These are phyloP conservation scores for Xestoiulus laeticollis DNA, from an alignment of 2,888 invertebrate genomes.

Conservation along the genomic window DNA sequence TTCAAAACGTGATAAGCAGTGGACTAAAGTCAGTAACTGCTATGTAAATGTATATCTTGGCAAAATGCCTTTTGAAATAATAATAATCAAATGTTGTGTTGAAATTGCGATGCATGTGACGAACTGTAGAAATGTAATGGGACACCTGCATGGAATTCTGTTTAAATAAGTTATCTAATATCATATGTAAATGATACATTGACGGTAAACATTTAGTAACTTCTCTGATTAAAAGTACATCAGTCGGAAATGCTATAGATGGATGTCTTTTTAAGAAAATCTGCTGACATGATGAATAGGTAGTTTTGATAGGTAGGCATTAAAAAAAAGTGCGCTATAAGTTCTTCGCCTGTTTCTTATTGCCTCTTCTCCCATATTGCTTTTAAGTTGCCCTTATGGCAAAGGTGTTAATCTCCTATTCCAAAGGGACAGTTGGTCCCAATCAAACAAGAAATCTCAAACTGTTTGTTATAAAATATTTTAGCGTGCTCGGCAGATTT, in stretches of 20 bases:
- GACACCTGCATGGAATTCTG: too few species aligned
- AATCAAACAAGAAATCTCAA: conserved; percentile 14
- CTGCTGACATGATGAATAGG: not conserved
- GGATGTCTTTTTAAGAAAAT: not conserved
- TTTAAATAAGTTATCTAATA: too few species aligned
- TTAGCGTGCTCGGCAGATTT: conserved; percentile 8
- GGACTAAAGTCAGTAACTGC: too few species aligned
- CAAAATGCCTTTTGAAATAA: too few species aligned
- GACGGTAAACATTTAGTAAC: too few species aligned
- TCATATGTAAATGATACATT: too few species aligned
- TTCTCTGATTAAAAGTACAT: too few species aligned
- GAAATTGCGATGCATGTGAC: too few species aligned
- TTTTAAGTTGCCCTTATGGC: not conserved
- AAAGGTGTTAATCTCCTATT: not conserved
- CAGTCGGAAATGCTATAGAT: not conserved
- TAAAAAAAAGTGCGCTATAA: not conserved
- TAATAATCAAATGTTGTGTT: too few species aligned
- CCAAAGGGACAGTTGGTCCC: not conserved
- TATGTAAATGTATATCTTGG: too few species aligned
- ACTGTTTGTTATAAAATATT: conserved; percentile 33
- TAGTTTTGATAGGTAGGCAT: not conserved
- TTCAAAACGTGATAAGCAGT: too few species aligned
- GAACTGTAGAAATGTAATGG: too few species aligned
- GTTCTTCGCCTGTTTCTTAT: not conserved
- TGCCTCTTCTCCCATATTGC: not conserved